Conservation (phyloP, 2,888 invertebrate genomes). For the Diarsia rubi region DNA sequence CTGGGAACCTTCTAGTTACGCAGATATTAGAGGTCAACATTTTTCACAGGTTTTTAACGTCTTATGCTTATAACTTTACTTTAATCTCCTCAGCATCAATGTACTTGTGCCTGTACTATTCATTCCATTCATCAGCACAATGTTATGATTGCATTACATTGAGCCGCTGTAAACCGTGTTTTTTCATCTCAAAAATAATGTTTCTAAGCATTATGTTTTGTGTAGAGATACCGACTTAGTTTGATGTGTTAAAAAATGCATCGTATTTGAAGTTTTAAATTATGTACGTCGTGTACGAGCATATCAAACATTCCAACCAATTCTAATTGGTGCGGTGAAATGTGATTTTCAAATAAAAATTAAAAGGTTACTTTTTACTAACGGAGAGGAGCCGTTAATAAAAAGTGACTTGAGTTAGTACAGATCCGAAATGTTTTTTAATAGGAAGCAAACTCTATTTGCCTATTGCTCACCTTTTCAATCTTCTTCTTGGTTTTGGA, state of each 20-base stretch:
- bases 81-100: background rate
- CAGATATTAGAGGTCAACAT: background rate
- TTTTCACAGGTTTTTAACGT: background rate
- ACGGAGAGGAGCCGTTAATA: no score
- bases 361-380: background rate
- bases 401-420: no score
- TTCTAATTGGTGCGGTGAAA: background rate
- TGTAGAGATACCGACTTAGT: background rate
- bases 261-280: background rate
- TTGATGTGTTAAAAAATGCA: background rate
- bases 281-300: no score
- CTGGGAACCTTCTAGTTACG: background rate
- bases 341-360: background rate
- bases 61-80: background rate
- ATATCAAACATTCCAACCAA: background rate
- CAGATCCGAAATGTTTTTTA: background rate
- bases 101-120: background rate
- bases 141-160: background rate
- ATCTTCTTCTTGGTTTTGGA: slow-evolving; percentile 51
- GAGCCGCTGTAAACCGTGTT: background rate
- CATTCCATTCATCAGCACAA: background rate
- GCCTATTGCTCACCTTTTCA: slow-evolving; percentile 69
- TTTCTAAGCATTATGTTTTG: background rate
- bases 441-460: background rate
- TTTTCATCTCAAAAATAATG: background rate